These are phyloP conservation scores for Styela clava DNA, from an alignment of 23 tunicate species.

Conservation along the genomic window DNA sequence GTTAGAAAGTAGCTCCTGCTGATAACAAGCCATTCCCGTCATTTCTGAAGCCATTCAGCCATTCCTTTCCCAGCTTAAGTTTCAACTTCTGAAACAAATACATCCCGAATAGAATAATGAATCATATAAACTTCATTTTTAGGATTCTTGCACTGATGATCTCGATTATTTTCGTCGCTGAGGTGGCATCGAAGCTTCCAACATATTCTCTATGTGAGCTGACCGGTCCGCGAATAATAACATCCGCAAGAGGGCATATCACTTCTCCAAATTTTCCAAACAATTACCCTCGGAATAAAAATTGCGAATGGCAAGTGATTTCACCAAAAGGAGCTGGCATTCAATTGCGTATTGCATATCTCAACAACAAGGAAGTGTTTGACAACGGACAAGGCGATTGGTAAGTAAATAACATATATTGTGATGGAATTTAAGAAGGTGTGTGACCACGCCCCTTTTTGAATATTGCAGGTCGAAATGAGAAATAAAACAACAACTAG, in stretches of 20 bases:
- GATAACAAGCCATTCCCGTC: too few relatives aligned
- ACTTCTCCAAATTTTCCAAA: constrained; percentile 31
- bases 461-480: too few relatives aligned
- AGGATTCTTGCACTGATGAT: not conserved
- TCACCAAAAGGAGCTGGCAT: constrained; percentile 21
- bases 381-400: constrained; percentile 1
- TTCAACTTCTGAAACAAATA: too few relatives aligned
- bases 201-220: not conserved
- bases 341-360: constrained; percentile 21
- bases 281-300: constrained; percentile 21
- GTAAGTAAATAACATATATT: not conserved
- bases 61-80: too few relatives aligned
- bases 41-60: too few relatives aligned
- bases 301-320: constrained; percentile 23
- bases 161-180: not conserved
- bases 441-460: not conserved
- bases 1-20: too few relatives aligned
- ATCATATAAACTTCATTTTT: too few relatives aligned
- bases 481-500: too few relatives aligned
- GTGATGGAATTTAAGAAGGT: not conserved
- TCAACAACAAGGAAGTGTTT: constrained; percentile 38
- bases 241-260: constrained; percentile 26
- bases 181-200: not conserved
- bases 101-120: too few relatives aligned
- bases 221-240: not conserved